Evolutionary conservation across 2,797 vertebrate genomes (phyloP).

Genomic region (Bufotes viridis): DNA sequence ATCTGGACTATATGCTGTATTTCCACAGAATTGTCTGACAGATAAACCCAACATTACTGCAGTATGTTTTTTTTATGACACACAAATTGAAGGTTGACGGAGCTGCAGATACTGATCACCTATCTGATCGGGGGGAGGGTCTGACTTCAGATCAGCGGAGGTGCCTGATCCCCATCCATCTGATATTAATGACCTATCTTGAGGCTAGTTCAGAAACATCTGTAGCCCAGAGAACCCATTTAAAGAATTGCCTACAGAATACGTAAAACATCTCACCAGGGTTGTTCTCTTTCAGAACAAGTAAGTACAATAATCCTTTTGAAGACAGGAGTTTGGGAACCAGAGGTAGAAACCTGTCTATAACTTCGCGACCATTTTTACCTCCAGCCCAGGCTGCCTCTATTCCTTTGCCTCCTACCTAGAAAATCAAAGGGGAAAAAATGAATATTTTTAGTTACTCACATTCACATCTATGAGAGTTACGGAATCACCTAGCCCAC

Average conservation of each 20-base stretch:
- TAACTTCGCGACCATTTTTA: slow-evolving; percentile 86
- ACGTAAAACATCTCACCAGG: slow-evolving; percentile 78
- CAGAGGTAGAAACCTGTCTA: slow-evolving; percentile 86
- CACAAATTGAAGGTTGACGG: neutral
- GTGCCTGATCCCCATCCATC: no score
- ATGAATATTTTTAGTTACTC: neutral
- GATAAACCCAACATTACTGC: neutral
- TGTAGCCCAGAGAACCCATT: no score
- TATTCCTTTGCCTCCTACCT: slow-evolving; percentile 86
- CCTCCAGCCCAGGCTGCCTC: slow-evolving; percentile 94
- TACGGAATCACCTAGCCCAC: no score
- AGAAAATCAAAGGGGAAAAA: slow-evolving; percentile 52
- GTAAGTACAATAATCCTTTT: slow-evolving; percentile 88
- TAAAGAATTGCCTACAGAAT: no score
- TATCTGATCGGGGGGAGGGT: neutral
- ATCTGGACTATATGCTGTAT: neutral
- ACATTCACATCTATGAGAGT: no score
- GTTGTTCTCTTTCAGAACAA: slow-evolving; percentile 88
- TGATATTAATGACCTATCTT: no score
- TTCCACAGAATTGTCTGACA: neutral
- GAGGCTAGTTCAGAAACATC: no score
- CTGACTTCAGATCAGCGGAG: neutral
- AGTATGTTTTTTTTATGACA: neutral
- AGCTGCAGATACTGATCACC: no score
- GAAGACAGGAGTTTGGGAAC: slow-evolving; percentile 83